Base-by-base conservation (phyloP, 2,797 vertebrate species). In the Melanogrammus aeglefinus region DNA sequence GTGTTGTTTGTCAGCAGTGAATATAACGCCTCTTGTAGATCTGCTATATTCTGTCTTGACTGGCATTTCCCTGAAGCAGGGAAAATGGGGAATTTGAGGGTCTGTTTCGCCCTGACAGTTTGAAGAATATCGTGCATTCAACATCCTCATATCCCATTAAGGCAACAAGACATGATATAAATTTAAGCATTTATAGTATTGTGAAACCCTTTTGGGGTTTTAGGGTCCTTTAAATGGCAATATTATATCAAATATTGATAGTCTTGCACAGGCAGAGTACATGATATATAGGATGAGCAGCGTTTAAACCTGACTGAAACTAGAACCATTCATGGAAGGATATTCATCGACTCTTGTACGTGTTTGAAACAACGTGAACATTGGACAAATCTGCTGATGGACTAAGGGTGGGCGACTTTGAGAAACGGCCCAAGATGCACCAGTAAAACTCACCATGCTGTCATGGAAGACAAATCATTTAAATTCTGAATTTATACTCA, bases 391-490 rank as follows among this genome's bases (percentile, higher is more conserved):
- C 80, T 85, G 57, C 85, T 84, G 79, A 86, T 83, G 81, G 77
- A 77, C 80, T 81, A 79, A 80, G 82, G 84, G 79, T 82, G 69
- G 81, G 66, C 80, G 47, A 80, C 51, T 75, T 88, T 86, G 82
- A 84, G 83, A 84, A 79, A 80, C 82, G 79, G 69, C 66, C 76
- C 83, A 79, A 77, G 73, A 76, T 79, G 78, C 82, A 79, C 79
- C 78, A 86, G 86, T 86, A 82, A 88, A 90, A 86, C 83, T 85
- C 82, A 79, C 79, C 16, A 29, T 75, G 85, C 82, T 87, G 87
- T 88, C 87, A 85, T 78, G 81, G 81, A 81, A 78, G 77, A 85
- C 75, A 88, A 86, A 79, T 87, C 75, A 85, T 91, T 88, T 90
- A 41, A 79, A 36, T 83, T 82, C 85, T 88, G 86, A 91, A 90